Conservation (phyloP, 2,113 vertebrate genomes). For the Bos indicus region DNA sequence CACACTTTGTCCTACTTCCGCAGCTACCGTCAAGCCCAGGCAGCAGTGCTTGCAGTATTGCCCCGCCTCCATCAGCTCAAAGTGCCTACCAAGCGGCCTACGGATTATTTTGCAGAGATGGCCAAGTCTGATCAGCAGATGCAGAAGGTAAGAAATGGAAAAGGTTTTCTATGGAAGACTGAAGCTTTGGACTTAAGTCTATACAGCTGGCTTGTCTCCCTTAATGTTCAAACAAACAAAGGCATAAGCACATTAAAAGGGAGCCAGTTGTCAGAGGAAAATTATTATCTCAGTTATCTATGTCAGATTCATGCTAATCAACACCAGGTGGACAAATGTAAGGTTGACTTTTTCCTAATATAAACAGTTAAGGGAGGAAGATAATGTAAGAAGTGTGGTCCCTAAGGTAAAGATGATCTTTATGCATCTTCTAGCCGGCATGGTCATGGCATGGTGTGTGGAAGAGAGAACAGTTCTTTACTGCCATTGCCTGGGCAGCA, state of each 20-base stretch:
- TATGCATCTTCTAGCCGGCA: background rate
- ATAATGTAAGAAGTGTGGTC: background rate
- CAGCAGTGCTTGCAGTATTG: slow-evolving; percentile 88
- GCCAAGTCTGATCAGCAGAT: slow-evolving; percentile 98
- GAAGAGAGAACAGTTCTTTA: background rate
- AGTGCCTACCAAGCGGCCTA: slow-evolving; percentile 89
- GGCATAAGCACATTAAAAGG: background rate
- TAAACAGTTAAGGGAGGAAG: background rate
- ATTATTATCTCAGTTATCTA: background rate
- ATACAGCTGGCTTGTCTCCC: background rate
- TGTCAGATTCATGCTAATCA: background rate
- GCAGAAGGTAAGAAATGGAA: slow-evolving; percentile 89
- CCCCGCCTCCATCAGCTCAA: slow-evolving; percentile 85
- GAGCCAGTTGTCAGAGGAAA: background rate
- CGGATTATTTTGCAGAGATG: slow-evolving; percentile 99
- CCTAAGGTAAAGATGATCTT: background rate
- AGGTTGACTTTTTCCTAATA: background rate
- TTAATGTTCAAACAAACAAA: background rate
- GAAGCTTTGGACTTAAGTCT: background rate
- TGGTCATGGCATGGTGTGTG: background rate
- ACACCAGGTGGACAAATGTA: background rate
- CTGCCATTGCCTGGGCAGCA: background rate
- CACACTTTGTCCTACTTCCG: background rate
- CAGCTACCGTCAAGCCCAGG: slow-evolving; percentile 96
- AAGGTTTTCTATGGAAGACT: background rate